phyloP scores from a whole-genome alignment of 2,888 invertebrate species.

The Drosophila ustulata region DNA sequence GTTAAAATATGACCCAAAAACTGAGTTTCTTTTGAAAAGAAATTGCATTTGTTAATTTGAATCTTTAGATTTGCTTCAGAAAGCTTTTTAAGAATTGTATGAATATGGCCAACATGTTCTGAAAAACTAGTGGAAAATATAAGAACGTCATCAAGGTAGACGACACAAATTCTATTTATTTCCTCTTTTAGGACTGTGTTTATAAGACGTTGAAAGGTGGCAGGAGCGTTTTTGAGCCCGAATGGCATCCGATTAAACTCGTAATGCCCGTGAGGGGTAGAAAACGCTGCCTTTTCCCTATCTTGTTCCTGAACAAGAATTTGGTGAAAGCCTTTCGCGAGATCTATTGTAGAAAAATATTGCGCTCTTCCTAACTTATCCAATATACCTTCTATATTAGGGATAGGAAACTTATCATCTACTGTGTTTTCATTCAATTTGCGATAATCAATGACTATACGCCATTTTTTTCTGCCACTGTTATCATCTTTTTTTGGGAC shows the following conservation, averaged over 20 bases:
- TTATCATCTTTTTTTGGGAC: constrained; percentile 69
- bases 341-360: constrained; percentile 54
- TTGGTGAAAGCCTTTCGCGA: constrained; percentile 49
- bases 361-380: constrained; percentile 63
- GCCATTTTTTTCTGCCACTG: constrained; percentile 17
- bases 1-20: constrained; percentile 9
- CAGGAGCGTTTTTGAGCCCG: constrained; percentile 20
- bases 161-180: constrained; percentile 11
- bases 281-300: constrained; percentile 52
- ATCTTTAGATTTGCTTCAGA: constrained; percentile 15
- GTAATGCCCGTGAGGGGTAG: constrained; percentile 34
- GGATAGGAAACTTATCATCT: constrained; percentile 8
- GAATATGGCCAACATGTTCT: constrained; percentile 3
- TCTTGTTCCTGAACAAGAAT: constrained; percentile 32
- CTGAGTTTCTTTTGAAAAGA: constrained; percentile 18
- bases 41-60: constrained; percentile 24
- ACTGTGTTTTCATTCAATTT: constrained; percentile 47
- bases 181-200: constrained; percentile 10
- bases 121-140: constrained; percentile 6
- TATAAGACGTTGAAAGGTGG: constrained; percentile 28
- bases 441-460: constrained; percentile 41
- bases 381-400: constrained; percentile 3
- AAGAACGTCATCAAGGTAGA: constrained; percentile 12
- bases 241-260: constrained; percentile 36
- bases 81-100: constrained; percentile 21